phyloP scores from a whole-genome alignment of 2,797 vertebrate species.

The Borostomias antarcticus region DNA sequence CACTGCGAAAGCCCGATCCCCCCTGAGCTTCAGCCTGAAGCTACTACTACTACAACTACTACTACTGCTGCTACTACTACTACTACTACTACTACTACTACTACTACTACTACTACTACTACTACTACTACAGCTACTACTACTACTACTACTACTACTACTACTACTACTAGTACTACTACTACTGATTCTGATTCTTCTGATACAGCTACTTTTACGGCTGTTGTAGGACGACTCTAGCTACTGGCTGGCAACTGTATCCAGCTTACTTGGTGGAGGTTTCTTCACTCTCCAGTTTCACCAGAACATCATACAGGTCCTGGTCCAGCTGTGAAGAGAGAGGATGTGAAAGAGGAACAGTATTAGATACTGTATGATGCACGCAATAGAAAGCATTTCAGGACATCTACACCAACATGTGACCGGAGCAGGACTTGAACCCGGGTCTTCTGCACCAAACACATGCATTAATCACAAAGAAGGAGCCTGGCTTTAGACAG shows the following conservation, averaged over 20 bases:
- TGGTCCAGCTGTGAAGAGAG: slow-evolving; percentile 79
- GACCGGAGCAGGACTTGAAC: background rate
- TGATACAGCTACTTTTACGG: background rate
- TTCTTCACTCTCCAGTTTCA: slow-evolving; percentile 81
- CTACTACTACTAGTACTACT: background rate
- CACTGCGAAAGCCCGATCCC: no score
- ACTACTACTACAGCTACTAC: background rate
- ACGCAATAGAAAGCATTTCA: background rate
- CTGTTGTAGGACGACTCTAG: background rate
- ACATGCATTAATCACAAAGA: no score
- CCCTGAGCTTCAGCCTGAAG: no score
- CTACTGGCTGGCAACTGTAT: background rate
- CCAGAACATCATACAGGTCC: slow-evolving; percentile 80
- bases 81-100: background rate
- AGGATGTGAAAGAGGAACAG: background rate
- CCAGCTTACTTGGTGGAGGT: slow-evolving; percentile 46
- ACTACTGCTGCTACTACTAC: background rate
- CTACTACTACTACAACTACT: background rate
- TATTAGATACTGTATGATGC: background rate
- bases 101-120: background rate
- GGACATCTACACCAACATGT: background rate
- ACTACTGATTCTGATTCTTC: background rate
- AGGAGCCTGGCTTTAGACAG: background rate
- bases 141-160: background rate
- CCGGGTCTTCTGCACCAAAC: background rate